Conservation (phyloP, 2,797 vertebrate genomes). For the Anguilla obscura region DNA sequence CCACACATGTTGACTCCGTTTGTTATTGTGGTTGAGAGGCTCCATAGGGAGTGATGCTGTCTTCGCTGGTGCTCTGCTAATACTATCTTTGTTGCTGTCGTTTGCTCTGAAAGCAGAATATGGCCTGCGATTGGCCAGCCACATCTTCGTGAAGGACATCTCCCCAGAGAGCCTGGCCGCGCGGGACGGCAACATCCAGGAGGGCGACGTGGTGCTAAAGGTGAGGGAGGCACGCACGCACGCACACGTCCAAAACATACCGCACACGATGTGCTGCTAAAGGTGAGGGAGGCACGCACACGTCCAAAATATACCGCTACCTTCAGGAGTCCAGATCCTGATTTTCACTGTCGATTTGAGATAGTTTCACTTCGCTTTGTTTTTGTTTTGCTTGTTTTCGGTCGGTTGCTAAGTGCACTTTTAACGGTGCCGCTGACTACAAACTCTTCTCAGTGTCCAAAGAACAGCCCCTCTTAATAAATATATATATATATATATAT, state of each 20-base stretch:
- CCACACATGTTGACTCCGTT: not conserved
- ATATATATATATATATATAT: too few relatives aligned
- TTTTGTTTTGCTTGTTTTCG: not conserved
- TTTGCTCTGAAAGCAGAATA: conserved; percentile 89
- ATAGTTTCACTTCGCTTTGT: not conserved
- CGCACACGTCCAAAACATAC: not conserved
- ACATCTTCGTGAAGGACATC: conserved; percentile 99
- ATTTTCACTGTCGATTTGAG: not conserved
- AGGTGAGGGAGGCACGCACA: conserved; percentile 72
- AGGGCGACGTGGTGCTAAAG: conserved; percentile 98
- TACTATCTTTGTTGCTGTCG: conserved; percentile 70
- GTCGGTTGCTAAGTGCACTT: not conserved
- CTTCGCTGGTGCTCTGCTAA: conserved; percentile 57
- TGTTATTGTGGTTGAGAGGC: not conserved
- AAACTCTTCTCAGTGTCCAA: not conserved
- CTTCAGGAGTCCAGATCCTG: not conserved
- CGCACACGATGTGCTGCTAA: conserved; percentile 85
- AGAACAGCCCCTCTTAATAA: not conserved
- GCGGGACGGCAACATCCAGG: conserved; percentile 97
- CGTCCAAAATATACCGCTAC: not conserved
- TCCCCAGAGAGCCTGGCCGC: conserved; percentile 98
- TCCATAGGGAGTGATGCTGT: not conserved
- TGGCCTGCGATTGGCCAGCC: conserved; percentile 96
- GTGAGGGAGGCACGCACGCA: conserved; percentile 62
- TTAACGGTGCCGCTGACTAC: not conserved